A percentile compares a stretch with the other conserved stretches of the same genome.
phyloP scores from a whole-genome alignment of 2,888 invertebrate species.

The Dolichopus griseipennis region DNA sequence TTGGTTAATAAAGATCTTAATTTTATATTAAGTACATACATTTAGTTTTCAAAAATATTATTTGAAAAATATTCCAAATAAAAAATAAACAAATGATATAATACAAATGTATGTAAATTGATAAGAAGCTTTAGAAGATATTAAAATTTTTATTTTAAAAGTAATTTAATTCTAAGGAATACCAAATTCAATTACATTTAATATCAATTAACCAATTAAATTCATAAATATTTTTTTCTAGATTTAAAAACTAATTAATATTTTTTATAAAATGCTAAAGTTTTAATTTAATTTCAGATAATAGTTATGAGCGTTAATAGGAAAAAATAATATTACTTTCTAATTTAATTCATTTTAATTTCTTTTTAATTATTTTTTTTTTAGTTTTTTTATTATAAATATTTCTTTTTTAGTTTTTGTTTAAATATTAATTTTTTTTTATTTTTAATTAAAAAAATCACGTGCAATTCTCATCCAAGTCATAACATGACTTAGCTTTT shows the following conservation, averaged over 20 bases:
- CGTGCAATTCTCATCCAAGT: constrained; percentile 32
- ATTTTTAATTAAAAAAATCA: constrained; percentile 27
- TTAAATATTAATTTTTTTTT: constrained; percentile 15
- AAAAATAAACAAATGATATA: too few species aligned
- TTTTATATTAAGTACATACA: too few species aligned
- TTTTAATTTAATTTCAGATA: constrained; percentile 19
- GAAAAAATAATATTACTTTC: neutral
- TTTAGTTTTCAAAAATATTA: too few species aligned
- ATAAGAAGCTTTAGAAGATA: too few species aligned
- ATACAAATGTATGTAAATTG: too few species aligned
- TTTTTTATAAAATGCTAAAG: constrained; percentile 33
- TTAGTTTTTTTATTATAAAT: constrained; percentile 17
- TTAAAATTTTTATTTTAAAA: too few species aligned
- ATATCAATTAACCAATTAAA: neutral
- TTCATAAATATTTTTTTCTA: constrained; percentile 19
- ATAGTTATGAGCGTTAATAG: neutral
- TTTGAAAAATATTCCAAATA: too few species aligned
- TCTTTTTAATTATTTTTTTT: constrained; percentile 17
- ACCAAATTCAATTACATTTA: neutral
- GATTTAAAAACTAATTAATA: constrained; percentile 43
- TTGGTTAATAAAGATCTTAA: too few species aligned
- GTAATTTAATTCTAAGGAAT: too few species aligned
- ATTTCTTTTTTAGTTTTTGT: constrained; percentile 20
- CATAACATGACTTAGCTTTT: constrained; percentile 19
- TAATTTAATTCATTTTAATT: too few species aligned